Conservation (phyloP, 1,140 invertebrate genomes). For the Megalopta genalis region DNA sequence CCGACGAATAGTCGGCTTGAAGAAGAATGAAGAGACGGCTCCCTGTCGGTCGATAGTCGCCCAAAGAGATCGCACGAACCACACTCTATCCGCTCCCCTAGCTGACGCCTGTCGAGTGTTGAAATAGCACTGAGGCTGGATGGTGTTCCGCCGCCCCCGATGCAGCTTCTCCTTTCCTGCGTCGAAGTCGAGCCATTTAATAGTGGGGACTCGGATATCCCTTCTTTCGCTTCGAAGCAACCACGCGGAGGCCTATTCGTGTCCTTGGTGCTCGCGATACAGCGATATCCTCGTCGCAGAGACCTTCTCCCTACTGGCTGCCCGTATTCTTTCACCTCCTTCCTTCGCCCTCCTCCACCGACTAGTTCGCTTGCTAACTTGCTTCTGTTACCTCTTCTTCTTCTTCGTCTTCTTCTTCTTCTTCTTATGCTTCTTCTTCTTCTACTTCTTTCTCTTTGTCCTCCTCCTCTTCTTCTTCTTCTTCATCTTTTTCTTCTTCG, state of each 20-base stretch:
- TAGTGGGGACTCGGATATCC: slow-evolving; percentile 76
- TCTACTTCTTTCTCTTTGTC: background rate
- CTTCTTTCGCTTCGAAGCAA: slow-evolving; percentile 72
- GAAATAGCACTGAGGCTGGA: slow-evolving; percentile 76
- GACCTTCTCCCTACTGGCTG: slow-evolving; percentile 29
- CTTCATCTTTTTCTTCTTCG: slow-evolving; percentile 7
- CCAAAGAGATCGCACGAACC: background rate
- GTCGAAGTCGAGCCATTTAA: slow-evolving; percentile 70
- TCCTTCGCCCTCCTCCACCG: slow-evolving; percentile 15
- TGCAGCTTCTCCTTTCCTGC: slow-evolving; percentile 74
- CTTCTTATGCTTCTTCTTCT: background rate
- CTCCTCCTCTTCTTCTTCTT: background rate
- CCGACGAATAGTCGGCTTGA: no score
- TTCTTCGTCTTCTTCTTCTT: background rate
- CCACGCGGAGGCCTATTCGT: slow-evolving; percentile 39
- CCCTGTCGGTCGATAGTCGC: no score
- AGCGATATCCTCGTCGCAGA: slow-evolving; percentile 37
- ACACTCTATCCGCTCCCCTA: slow-evolving; percentile 10
- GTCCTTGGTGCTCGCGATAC: slow-evolving; percentile 65
- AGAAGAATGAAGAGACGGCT: no score
- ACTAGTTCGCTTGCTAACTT: background rate
- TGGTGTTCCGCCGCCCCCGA: slow-evolving; percentile 75
- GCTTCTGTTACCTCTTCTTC: background rate
- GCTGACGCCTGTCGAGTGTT: slow-evolving; percentile 64
- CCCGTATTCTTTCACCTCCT: slow-evolving; percentile 11